These are phyloP conservation scores for Bombyx mori DNA, from an alignment of 1,140 invertebrate species.

Conservation along the genomic window ASM3026992v2 NC_085118.1:5252501-5253000, in stretches of 20 bases:
- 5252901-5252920: too few species aligned
- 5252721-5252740: constrained; percentile 38
- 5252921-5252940: too few species aligned
- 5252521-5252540: too few species aligned
- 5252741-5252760: constrained; percentile 3
- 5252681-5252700: constrained; percentile 60
- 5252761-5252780: constrained; percentile 12
- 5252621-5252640: constrained; percentile 10
- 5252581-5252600: too few species aligned
- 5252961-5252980: too few species aligned
- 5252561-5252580: too few species aligned
- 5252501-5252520: too few species aligned
- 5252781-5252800: neutral
- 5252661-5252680: constrained; percentile 31
- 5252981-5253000: too few species aligned
- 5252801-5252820: neutral
- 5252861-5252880: too few species aligned
- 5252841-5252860: neutral
- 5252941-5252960: too few species aligned
- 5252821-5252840: constrained; percentile 1
- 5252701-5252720: constrained; percentile 49
- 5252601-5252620: neutral
- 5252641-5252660: constrained; percentile 11
- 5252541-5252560: too few species aligned
- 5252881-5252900: too few species aligned